phyloP scores from a whole-genome alignment of 1,140 invertebrate species.

The Dolichoris vasculosae region DNA sequence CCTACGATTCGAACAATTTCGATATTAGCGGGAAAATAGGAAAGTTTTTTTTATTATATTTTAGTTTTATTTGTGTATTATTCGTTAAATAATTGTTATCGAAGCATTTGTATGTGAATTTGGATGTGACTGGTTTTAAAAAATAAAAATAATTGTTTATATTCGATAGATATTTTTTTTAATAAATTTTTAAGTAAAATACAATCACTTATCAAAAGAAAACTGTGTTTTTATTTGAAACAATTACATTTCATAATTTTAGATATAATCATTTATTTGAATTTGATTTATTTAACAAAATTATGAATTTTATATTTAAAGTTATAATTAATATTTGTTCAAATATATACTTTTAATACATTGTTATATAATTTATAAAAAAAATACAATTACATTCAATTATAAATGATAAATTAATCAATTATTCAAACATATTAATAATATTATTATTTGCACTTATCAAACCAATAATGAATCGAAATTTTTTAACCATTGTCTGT shows the following conservation, averaged over 20 bases:
- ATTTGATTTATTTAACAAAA: background rate
- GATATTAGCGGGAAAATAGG: no score
- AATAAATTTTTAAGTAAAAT: background rate
- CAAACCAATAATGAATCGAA: background rate
- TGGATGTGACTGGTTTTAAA: background rate
- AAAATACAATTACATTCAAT: no score
- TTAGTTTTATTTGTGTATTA: no score
- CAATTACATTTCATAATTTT: background rate
- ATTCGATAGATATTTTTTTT: background rate
- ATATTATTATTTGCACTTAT: background rate
- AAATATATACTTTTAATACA: no score
- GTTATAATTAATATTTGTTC: background rate
- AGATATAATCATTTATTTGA: background rate
- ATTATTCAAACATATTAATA: background rate
- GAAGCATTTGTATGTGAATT: background rate
- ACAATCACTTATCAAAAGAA: background rate
- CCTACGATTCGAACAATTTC: no score
- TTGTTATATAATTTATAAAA: no score
- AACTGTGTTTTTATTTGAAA: background rate
- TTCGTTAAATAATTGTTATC: no score
- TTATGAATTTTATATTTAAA: background rate
- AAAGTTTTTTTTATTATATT: no score
- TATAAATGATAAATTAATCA: no score
- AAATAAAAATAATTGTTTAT: background rate
- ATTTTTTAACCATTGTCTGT: background rate